Evolutionary conservation across 2,888 invertebrate species (phyloP).

Genomic region (Lasioglossum pauxillum): DNA sequence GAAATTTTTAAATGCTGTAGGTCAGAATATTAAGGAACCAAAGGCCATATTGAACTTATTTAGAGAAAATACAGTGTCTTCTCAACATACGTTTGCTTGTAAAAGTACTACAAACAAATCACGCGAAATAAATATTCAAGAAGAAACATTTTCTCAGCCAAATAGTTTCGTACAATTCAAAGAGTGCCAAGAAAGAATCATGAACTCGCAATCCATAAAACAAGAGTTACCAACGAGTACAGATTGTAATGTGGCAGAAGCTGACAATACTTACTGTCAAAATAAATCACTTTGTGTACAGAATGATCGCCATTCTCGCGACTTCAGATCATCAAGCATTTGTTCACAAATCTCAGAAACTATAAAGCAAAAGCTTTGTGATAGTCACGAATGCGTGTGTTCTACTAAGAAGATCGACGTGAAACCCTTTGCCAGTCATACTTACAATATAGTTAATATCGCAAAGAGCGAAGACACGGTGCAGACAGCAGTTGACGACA

Average conservation of each 20-base stretch:
- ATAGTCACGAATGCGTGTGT: slow-evolving; percentile 41
- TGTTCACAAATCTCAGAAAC: slow-evolving; percentile 41
- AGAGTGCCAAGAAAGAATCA: slow-evolving; percentile 60
- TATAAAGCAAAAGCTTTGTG: slow-evolving; percentile 35
- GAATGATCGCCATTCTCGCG: slow-evolving; percentile 27
- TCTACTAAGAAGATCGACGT: slow-evolving; percentile 40
- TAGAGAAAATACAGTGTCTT: slow-evolving; percentile 35
- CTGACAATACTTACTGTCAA: slow-evolving; percentile 30
- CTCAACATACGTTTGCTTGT: slow-evolving; percentile 33
- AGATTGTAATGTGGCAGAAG: slow-evolving; percentile 38
- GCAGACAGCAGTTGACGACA: slow-evolving; percentile 35
- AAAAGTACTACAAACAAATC: slow-evolving; percentile 38
- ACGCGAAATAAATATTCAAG: slow-evolving; percentile 36
- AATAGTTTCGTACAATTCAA: slow-evolving; percentile 45
- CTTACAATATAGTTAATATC: slow-evolving; percentile 24
- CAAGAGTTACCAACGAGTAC: slow-evolving; percentile 59
- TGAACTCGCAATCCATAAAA: slow-evolving; percentile 54
- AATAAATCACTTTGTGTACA: slow-evolving; percentile 32
- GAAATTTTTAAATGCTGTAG: slow-evolving; percentile 43
- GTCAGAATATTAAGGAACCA: slow-evolving; percentile 49
- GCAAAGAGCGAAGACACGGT: slow-evolving; percentile 46
- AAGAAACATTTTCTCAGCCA: slow-evolving; percentile 47
- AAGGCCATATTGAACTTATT: slow-evolving; percentile 38
- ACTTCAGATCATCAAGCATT: slow-evolving; percentile 25
- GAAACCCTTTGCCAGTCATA: slow-evolving; percentile 47